A percentile compares a stretch with the other conserved stretches of the same genome.
Conservation (phyloP, 2,113 vertebrate genomes). For the Aix galericulata region DNA sequence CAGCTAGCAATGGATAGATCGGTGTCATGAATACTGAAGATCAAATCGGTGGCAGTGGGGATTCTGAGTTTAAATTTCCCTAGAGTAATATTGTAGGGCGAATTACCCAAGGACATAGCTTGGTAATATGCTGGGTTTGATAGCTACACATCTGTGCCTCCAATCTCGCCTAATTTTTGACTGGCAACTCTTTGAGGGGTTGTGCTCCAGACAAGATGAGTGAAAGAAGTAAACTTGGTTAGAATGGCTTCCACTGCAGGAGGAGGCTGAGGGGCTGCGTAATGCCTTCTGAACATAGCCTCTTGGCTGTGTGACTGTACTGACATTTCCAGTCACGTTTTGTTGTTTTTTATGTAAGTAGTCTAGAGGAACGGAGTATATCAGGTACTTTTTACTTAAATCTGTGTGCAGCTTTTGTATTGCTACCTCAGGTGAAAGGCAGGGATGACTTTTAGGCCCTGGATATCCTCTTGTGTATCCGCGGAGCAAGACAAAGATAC, state of each 20-base stretch:
- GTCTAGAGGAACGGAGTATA: neutral
- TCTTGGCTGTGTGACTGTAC: neutral
- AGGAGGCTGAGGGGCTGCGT: neutral
- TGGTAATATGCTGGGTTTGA: neutral
- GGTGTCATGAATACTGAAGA: neutral
- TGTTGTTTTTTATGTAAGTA: neutral
- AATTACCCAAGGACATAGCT: neutral
- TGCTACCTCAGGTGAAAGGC: neutral
- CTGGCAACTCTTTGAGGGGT: neutral
- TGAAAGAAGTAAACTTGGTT: neutral
- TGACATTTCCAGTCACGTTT: neutral
- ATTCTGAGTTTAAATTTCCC: neutral
- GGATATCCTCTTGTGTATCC: neutral
- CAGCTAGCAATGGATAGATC: neutral
- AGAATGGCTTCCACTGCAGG: neutral
- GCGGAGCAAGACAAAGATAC: neutral
- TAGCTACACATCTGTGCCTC: neutral
- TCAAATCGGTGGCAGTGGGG: neutral
- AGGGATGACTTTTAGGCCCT: neutral
- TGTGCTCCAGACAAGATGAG: neutral
- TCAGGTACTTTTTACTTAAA: neutral
- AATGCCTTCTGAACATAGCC: accelerated
- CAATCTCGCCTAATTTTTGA: neutral
- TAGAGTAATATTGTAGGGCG: accelerated
- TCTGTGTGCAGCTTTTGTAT: neutral